Evolutionary conservation across 35 echinoderm and acorn worm genomes (phyloP).

Genomic region (Apostichopus parvimensis): DNA sequence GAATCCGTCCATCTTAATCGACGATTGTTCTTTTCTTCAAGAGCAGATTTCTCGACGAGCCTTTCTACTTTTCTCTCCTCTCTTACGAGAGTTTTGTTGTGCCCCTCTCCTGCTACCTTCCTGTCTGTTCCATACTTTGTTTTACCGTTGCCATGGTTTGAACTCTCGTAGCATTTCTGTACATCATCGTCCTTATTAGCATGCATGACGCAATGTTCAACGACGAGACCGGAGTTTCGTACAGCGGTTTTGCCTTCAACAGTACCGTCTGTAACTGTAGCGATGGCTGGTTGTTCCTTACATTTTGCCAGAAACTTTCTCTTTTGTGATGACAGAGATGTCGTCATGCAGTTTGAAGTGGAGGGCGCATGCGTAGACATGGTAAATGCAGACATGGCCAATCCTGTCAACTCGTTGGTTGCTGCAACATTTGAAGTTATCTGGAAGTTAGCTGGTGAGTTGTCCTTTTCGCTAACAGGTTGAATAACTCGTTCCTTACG

Average conservation of each 20-base stretch:
- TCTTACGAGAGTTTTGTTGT: background rate
- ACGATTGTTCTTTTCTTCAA: background rate
- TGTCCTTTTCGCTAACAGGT: background rate
- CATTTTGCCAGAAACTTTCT: constrained; percentile 25
- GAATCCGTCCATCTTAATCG: background rate
- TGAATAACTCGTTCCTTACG: background rate
- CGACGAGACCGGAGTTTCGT: background rate
- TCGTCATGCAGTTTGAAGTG: background rate
- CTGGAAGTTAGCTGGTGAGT: background rate
- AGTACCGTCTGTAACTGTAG: background rate
- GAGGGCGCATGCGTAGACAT: background rate
- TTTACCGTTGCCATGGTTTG: background rate
- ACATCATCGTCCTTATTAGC: background rate
- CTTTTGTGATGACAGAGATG: background rate
- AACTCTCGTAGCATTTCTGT: background rate
- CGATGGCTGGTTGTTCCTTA: background rate
- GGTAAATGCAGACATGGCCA: background rate
- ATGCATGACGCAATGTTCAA: background rate
- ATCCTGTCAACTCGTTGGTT: background rate
- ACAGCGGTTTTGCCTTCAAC: background rate
- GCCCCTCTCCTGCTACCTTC: background rate
- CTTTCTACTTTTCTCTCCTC: background rate
- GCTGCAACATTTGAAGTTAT: background rate
- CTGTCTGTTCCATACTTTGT: background rate
- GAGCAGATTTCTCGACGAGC: background rate